phyloP scores from a whole-genome alignment of 2,113 vertebrate species.

The Calyptommatus sinebrachiatus region DNA sequence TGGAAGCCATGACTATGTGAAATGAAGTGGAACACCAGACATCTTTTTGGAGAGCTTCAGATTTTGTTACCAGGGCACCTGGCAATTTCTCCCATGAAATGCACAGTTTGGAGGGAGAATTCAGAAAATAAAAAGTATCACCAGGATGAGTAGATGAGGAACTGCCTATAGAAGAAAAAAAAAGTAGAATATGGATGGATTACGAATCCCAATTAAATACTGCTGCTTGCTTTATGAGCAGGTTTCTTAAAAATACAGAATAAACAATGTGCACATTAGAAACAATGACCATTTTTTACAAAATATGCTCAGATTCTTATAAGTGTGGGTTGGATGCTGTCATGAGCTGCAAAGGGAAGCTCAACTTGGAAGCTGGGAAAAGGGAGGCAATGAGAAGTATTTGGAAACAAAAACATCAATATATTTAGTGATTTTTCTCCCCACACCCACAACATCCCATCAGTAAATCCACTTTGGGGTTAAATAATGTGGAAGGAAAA shows the following conservation, averaged over 20 bases:
- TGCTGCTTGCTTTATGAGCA: not conserved
- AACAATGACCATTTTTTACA: too few species aligned
- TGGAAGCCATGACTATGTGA: conserved; percentile 32
- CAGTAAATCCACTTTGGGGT: too few species aligned
- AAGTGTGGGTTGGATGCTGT: not conserved
- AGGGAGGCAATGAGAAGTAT: not conserved
- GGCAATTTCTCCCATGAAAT: conserved; percentile 20
- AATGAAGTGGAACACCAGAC: conserved; percentile 23
- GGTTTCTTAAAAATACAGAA: not conserved
- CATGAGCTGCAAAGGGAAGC: not conserved
- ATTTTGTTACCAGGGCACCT: not conserved
- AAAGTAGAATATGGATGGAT: not conserved
- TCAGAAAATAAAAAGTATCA: conserved; percentile 6
- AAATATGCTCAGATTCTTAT: too few species aligned
- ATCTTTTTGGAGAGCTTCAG: conserved; percentile 17
- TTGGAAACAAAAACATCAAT: not conserved
- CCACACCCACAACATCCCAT: too few species aligned
- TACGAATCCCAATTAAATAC: not conserved
- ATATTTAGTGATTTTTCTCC: too few species aligned
- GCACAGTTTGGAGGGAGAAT: conserved; percentile 30
- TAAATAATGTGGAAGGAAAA: too few species aligned
- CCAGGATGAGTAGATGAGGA: not conserved
- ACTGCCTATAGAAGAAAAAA: not conserved
- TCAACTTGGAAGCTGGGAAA: not conserved
- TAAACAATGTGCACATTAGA: not conserved